Conservation (phyloP, 2,888 invertebrate species). For the Patella ulyssiponensis region DNA sequence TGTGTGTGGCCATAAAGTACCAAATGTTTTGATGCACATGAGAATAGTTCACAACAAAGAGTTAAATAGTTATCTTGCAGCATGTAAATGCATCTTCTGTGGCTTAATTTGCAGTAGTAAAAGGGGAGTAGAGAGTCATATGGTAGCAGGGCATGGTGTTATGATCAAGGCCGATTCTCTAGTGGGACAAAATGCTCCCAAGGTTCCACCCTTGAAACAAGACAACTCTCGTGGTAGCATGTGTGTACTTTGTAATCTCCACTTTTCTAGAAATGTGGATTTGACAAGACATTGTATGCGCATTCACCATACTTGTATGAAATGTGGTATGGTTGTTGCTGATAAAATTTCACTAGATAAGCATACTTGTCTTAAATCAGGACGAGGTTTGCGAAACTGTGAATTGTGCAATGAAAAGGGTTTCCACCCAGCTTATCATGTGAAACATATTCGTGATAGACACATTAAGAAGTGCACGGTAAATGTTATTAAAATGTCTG, state of each 20-base stretch:
- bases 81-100: slow-evolving; percentile 62
- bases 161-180: slow-evolving; percentile 49
- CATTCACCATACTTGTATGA: slow-evolving; percentile 61
- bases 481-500: slow-evolving; percentile 41
- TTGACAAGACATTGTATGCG: slow-evolving; percentile 62
- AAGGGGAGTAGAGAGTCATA: slow-evolving; percentile 55
- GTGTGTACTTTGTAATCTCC: slow-evolving; percentile 63
- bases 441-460: slow-evolving; percentile 48
- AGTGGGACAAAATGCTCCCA: slow-evolving; percentile 11
- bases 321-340: slow-evolving; percentile 65
- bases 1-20: slow-evolving; percentile 46
- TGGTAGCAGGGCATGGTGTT: slow-evolving; percentile 58
- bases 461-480: slow-evolving; percentile 61
- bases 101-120: slow-evolving; percentile 52
- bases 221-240: slow-evolving; percentile 41
- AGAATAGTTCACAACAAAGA: slow-evolving; percentile 92
- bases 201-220: background rate
- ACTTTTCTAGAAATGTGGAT: slow-evolving; percentile 63
- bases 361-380: slow-evolving; percentile 56
- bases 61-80: slow-evolving; percentile 76
- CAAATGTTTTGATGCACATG: slow-evolving; percentile 91
- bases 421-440: slow-evolving; percentile 47
- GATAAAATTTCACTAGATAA: slow-evolving; percentile 49
- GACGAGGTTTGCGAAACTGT: slow-evolving; percentile 49
- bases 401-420: slow-evolving; percentile 54